Percentiles rank a stretch among this genome's conserved stretches.
Conservation (phyloP, 2,888 invertebrate species). For the Rapana venosa region DNA sequence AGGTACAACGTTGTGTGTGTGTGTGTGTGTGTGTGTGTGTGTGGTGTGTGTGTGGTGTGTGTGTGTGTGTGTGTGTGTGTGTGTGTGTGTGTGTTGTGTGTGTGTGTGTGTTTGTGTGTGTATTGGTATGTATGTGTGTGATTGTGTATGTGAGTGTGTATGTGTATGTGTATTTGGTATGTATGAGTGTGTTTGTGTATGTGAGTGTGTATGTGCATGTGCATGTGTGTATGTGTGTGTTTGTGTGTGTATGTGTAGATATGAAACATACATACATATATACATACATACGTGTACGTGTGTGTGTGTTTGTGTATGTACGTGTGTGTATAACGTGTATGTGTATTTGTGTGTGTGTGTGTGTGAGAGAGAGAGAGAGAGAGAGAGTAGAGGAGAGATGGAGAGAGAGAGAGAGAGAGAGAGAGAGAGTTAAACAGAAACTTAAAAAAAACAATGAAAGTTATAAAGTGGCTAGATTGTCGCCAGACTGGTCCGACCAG, state of each 20-base stretch:
- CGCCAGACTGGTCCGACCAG: too few relatives aligned
- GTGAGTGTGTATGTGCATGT: not conserved
- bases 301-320: too few relatives aligned
- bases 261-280: not conserved
- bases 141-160: not conserved
- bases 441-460: too few relatives aligned
- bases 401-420: too few relatives aligned
- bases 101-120: not conserved
- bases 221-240: too few relatives aligned
- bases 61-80: constrained; percentile 18
- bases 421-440: too few relatives aligned
- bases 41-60: not conserved
- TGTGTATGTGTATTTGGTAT: not conserved
- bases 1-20: not conserved
- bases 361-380: too few relatives aligned
- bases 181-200: not conserved
- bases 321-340: too few relatives aligned
- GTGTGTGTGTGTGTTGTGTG: not conserved
- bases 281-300: not conserved
- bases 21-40: constrained; percentile 18
- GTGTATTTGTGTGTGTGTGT: too few relatives aligned
- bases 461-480: too few relatives aligned
- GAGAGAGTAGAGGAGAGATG: too few relatives aligned
- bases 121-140: not conserved
- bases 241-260: not conserved